Conservation (phyloP, 2,797 vertebrate genomes). For the Amblyopsis hoosieri region DNA sequence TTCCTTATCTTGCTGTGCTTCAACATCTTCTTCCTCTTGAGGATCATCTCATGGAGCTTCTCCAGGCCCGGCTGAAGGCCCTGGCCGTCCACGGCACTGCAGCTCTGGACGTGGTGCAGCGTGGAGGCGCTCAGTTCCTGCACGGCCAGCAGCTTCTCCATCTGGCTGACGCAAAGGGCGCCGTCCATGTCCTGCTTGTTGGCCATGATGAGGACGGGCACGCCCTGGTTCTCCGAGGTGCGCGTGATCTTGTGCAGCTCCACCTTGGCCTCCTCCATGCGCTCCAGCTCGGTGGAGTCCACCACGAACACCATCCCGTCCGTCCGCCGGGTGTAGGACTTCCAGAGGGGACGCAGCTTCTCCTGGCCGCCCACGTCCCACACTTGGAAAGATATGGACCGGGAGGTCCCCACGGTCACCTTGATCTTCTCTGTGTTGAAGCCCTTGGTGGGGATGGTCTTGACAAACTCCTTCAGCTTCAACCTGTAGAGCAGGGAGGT, state of each 20-base stretch:
- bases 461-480: slow-evolving; percentile 89
- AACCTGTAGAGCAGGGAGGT: slow-evolving; percentile 89
- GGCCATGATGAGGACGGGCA: slow-evolving; percentile 86
- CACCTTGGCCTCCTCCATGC: slow-evolving; percentile 89
- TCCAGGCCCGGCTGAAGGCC: slow-evolving; percentile 86
- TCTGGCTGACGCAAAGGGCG: slow-evolving; percentile 76
- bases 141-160: slow-evolving; percentile 85
- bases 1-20: slow-evolving; percentile 79
- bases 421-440: slow-evolving; percentile 91
- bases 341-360: slow-evolving; percentile 89
- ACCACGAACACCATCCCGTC: slow-evolving; percentile 91
- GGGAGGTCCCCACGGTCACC: slow-evolving; percentile 79
- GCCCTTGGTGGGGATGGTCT: slow-evolving; percentile 89
- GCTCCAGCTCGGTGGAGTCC: slow-evolving; percentile 84
- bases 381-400: slow-evolving; percentile 85
- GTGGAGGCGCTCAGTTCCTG: slow-evolving; percentile 82
- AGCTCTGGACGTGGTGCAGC: slow-evolving; percentile 84
- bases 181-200: slow-evolving; percentile 88
- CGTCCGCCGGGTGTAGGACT: slow-evolving; percentile 87
- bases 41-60: slow-evolving; percentile 90
- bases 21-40: slow-evolving; percentile 85
- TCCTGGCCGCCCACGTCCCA: slow-evolving; percentile 93
- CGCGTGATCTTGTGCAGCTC: slow-evolving; percentile 88
- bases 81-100: slow-evolving; percentile 86
- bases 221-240: slow-evolving; percentile 88